Conservation (phyloP, 2,888 invertebrate genomes). For the Clistopyga incitator region DNA sequence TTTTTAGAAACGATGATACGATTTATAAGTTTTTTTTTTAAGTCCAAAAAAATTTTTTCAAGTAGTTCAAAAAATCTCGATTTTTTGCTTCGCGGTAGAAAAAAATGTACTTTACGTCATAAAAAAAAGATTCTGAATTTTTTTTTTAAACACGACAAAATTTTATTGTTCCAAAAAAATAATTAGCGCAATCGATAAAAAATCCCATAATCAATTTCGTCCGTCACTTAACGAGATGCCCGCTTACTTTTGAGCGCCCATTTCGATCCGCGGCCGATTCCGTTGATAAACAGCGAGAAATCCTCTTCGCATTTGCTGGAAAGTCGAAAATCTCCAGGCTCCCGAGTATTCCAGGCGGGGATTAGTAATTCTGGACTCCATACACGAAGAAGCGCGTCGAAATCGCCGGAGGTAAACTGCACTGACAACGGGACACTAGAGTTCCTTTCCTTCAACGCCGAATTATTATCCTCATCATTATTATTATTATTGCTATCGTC, state of each 20-base stretch:
- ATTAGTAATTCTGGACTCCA: constrained; percentile 73
- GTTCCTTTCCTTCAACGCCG: background rate
- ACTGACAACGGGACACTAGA: background rate
- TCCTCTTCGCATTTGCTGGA: constrained; percentile 85
- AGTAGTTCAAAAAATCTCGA: too few relatives aligned
- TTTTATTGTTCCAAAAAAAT: too few relatives aligned
- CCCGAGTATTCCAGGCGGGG: constrained; percentile 75
- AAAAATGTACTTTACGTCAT: too few relatives aligned
- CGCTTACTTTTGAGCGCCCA: constrained; percentile 86
- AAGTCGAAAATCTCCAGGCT: constrained; percentile 83
- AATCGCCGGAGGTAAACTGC: constrained; percentile 31
- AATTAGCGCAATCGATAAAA: too few relatives aligned
- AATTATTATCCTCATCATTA: background rate
- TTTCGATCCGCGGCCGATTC: constrained; percentile 84
- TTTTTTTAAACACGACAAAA: too few relatives aligned
- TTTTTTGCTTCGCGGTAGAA: too few relatives aligned
- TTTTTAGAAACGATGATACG: too few relatives aligned
- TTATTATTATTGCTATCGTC: background rate
- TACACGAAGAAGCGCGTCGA: constrained; percentile 70
- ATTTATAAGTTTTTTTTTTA: too few relatives aligned
- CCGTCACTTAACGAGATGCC: background rate
- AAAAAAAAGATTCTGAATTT: too few relatives aligned
- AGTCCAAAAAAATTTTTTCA: too few relatives aligned
- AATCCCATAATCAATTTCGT: background rate
- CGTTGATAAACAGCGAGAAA: constrained; percentile 84